phyloP scores from a whole-genome alignment of 1,140 invertebrate species.

The Eumeta japonica region DNA sequence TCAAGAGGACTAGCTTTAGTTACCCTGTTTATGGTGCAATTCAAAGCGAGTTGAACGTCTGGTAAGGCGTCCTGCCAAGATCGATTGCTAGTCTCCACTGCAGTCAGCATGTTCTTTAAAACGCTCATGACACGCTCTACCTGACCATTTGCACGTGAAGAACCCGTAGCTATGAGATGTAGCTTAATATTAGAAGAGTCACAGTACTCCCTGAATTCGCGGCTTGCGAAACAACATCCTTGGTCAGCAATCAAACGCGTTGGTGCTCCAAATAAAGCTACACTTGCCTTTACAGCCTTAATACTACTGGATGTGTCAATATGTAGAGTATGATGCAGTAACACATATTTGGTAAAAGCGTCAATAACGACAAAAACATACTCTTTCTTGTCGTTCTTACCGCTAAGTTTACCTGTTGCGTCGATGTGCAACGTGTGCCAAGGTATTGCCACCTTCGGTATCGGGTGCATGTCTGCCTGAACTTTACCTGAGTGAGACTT shows the following conservation, averaged over 20 bases:
- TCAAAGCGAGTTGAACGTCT: conserved; percentile 24
- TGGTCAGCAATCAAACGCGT: conserved; percentile 24
- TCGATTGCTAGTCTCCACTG: conserved; percentile 15
- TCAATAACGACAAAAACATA: conserved; percentile 14
- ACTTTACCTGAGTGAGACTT: conserved; percentile 16
- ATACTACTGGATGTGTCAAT: conserved; percentile 8
- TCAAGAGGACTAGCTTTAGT: conserved; percentile 26
- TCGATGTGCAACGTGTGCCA: conserved; percentile 12
- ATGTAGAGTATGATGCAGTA: conserved; percentile 15
- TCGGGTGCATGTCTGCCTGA: conserved; percentile 18
- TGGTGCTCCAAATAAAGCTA: conserved; percentile 22
- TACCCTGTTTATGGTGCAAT: conserved; percentile 22
- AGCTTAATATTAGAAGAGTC: conserved; percentile 13
- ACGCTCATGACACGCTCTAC: conserved; percentile 28
- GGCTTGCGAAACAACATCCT: conserved; percentile 23
- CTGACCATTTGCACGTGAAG: conserved; percentile 16
- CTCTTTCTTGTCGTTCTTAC: conserved; percentile 11
- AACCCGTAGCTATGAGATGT: conserved; percentile 23
- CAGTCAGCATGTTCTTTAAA: conserved; percentile 23
- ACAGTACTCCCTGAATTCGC: conserved; percentile 25
- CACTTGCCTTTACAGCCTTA: conserved; percentile 6
- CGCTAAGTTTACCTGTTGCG: conserved; percentile 10
- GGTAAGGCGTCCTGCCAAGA: conserved; percentile 25
- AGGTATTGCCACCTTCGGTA: conserved; percentile 13
- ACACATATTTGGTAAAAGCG: no score